Evolutionary conservation across 2,113 vertebrate genomes (phyloP), one percentile per base, ranked within the genome.

Genomic region (Euleptes europaea): DNA sequence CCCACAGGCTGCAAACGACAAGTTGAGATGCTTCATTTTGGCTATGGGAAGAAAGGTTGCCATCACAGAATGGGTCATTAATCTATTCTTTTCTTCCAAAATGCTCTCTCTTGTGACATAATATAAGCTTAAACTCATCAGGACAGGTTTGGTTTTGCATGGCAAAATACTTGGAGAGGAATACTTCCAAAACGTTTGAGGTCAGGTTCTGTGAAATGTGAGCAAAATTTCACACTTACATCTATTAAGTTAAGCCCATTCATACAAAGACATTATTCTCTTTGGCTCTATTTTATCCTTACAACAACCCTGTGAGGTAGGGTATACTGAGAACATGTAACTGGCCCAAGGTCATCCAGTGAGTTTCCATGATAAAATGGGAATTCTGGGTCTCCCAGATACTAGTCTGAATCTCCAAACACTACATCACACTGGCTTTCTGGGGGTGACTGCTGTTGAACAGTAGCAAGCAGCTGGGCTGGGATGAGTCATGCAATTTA

Each of bases 1-100:
- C 5, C 98, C 98, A 92, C 97, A 97, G 0, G 97, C 98, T 26
- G 98, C 94, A 54, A 99, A 99, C 1, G 98, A 99, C 90, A 99
- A 40, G 90, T 98, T 98, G 92, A 98, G 84, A 38, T 76, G 95
- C 0, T 93, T 91, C 97, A 98, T 98, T 38, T 35, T 91, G 51
- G 84, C 95, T 94, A 94, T 8, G 13, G 85, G 90, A 91, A 93
- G 0, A 82, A 80, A 3, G 9, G 5, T 84, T 54, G 65, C 21
- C 51, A 57, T 84, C 54, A 90, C 44, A 69, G 83, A 60, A 82
- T 57, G 17, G 51, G 86, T 2, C 28, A n/a, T 3, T 70, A 71
- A 42, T 40, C 31, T 1, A 63, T 19, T 4, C 65, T 60, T 28
- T 1, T 63, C 21, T 8, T 82, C 1, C 49, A 0, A 35, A 9